These are phyloP conservation scores for Myripristis murdjan DNA, from an alignment of 2,797 vertebrate species.

Conservation along the genomic window DNA sequence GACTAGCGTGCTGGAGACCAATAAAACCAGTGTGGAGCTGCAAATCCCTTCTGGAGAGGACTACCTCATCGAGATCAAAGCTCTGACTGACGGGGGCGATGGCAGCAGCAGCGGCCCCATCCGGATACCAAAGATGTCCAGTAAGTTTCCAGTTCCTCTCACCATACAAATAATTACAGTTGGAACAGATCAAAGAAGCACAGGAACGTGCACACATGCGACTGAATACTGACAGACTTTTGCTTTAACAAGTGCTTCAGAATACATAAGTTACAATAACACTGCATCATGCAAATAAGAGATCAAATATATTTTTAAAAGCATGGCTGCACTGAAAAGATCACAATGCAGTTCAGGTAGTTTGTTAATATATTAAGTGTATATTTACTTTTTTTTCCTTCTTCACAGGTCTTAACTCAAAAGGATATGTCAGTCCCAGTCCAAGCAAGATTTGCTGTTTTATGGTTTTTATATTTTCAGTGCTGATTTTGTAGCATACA, in stretches of 20 bases:
- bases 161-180: constrained; percentile 45
- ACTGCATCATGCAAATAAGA: neutral
- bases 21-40: constrained; percentile 91
- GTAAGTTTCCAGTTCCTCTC: constrained; percentile 77
- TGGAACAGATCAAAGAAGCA: constrained; percentile 43
- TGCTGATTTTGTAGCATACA: constrained; percentile 63
- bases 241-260: constrained; percentile 42
- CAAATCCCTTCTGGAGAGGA: constrained; percentile 89
- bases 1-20: constrained; percentile 89
- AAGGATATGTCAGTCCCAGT: constrained; percentile 59
- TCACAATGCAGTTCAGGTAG: neutral
- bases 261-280: constrained; percentile 30
- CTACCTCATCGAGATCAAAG: constrained; percentile 92
- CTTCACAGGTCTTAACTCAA: constrained; percentile 83
- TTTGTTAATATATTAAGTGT: neutral
- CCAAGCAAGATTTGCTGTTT: constrained; percentile 60
- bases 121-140: constrained; percentile 93
- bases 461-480: constrained; percentile 59
- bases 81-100: constrained; percentile 90
- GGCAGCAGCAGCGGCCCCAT: constrained; percentile 92
- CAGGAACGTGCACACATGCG: constrained; percentile 43
- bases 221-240: constrained; percentile 54
- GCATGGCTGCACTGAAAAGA: too few relatives aligned
- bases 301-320: neutral
- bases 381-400: neutral